Percentiles rank a stretch among this genome's conserved stretches.
Conservation (phyloP, 2,797 vertebrate species). For the Hyperoplus immaculatus region DNA sequence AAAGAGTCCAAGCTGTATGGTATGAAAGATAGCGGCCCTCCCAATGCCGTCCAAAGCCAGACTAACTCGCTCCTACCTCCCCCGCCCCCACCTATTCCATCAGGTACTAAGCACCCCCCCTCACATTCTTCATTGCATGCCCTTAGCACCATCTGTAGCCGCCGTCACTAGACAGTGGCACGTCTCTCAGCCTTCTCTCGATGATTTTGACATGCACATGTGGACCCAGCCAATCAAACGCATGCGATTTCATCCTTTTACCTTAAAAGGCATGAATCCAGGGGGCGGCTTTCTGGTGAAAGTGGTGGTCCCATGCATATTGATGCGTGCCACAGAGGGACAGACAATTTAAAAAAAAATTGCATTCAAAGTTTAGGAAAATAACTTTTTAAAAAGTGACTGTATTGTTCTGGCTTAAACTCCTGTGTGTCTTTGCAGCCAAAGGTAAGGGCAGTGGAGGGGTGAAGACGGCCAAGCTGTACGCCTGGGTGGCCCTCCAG, state of each 20-base stretch:
- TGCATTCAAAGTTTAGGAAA: constrained; percentile 12
- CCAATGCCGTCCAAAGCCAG: constrained; percentile 92
- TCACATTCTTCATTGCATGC: constrained; percentile 71
- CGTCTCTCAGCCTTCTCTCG: not conserved
- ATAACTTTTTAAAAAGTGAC: not conserved
- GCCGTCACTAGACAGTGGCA: constrained; percentile 9
- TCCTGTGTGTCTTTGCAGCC: constrained; percentile 82
- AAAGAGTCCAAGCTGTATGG: constrained; percentile 99
- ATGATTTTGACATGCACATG: constrained; percentile 17
- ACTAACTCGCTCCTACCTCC: constrained; percentile 96
- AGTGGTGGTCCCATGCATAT: constrained; percentile 45
- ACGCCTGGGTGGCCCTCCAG: constrained; percentile 98
- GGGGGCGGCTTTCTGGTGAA: constrained; percentile 47
- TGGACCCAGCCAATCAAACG: constrained; percentile 42
- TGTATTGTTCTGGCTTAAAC: not conserved
- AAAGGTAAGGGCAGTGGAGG: constrained; percentile 95
- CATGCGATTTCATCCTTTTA: constrained; percentile 37
- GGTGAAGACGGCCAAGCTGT: constrained; percentile 96
- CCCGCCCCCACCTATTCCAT: constrained; percentile 95
- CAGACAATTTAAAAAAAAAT: not conserved
- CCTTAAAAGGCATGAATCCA: constrained; percentile 32
- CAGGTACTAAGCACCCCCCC: constrained; percentile 89
- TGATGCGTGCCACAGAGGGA: constrained; percentile 24
- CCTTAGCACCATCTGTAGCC: constrained; percentile 47
- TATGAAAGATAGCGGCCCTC: constrained; percentile 94